A percentile compares a stretch with the other conserved stretches of the same genome.
Conservation (phyloP, 2,888 invertebrate species). For the Xylocampa areola region DNA sequence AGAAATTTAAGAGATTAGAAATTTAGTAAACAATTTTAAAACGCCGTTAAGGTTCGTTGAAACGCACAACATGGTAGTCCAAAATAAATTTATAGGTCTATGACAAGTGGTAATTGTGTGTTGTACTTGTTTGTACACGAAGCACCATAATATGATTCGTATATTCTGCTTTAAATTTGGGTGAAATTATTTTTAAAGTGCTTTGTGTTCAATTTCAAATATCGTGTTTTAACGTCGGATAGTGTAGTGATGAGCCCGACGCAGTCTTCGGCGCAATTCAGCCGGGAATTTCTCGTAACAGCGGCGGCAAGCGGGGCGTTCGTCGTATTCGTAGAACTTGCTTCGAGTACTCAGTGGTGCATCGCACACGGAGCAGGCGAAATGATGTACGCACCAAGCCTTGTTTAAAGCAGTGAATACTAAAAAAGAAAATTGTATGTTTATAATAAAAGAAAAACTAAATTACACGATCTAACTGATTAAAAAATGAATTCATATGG, state of each 20-base stretch:
- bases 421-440: conserved; percentile 72
- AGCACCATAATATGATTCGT: background rate
- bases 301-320: conserved; percentile 99
- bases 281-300: conserved; percentile 99
- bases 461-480: background rate
- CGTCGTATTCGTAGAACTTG: conserved; percentile 99
- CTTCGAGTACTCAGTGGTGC: conserved; percentile 98
- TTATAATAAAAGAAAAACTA: background rate
- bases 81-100: conserved; percentile 5
- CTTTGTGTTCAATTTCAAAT: background rate
- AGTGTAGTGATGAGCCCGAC: conserved; percentile 96
- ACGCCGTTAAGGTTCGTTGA: background rate
- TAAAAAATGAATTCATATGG: background rate
- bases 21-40: background rate
- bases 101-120: conserved; percentile 16
- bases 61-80: conserved; percentile 13
- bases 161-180: no score
- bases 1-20: conserved; percentile 12
- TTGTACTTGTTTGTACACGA: conserved; percentile 23
- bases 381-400: conserved; percentile 99
- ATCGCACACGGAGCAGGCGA: conserved; percentile 99
- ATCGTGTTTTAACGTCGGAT: conserved; percentile 79
- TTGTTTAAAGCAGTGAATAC: conserved; percentile 99
- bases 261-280: conserved; percentile 97
- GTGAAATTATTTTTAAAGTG: no score